These are phyloP conservation scores for Camelus dromedarius DNA, from an alignment of 2,113 vertebrate species.

Conservation along the genomic window DNA sequence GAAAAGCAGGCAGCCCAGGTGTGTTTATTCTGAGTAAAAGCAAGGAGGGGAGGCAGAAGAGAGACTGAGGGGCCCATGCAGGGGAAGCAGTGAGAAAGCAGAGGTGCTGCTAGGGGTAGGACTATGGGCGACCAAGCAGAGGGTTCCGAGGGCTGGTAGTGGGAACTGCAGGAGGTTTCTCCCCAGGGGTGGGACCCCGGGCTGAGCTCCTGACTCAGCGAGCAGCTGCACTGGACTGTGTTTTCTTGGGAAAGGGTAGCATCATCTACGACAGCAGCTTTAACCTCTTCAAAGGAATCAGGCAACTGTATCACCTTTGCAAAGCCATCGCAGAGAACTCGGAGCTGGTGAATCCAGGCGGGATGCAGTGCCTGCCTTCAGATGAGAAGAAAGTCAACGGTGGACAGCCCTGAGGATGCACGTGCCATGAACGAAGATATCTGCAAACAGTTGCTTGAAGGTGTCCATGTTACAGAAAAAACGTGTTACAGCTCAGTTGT, in stretches of 20 bases:
- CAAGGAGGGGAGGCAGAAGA: accelerated
- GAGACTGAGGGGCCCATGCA: background rate
- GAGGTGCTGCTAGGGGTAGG: background rate
- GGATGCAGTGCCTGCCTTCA: conserved; percentile 97
- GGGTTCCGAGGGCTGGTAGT: accelerated
- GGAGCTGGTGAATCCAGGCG: conserved; percentile 95
- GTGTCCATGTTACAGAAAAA: too few species aligned
- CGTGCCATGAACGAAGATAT: accelerated
- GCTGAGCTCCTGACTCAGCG: conserved; percentile 65
- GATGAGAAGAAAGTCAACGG: conserved; percentile 83
- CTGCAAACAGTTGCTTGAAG: background rate
- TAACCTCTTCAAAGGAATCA: conserved; percentile 98
- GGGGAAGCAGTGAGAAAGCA: background rate
- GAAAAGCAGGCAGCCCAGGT: too few species aligned
- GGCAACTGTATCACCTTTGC: conserved; percentile 95
- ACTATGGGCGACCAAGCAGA: accelerated
- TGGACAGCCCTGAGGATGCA: accelerated
- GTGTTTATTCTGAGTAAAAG: background rate
- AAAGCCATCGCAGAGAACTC: conserved; percentile 94
- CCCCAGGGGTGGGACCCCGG: accelerated
- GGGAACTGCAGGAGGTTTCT: background rate
- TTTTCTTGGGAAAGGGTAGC: conserved; percentile 95
- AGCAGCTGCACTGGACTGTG: conserved; percentile 72
- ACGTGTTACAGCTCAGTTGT: too few species aligned
- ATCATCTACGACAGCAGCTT: conserved; percentile 97